A percentile compares a stretch with the other conserved stretches of the same genome.
Conservation (phyloP, 1,140 invertebrate species). For the Akabosia matsudoensis region DNA sequence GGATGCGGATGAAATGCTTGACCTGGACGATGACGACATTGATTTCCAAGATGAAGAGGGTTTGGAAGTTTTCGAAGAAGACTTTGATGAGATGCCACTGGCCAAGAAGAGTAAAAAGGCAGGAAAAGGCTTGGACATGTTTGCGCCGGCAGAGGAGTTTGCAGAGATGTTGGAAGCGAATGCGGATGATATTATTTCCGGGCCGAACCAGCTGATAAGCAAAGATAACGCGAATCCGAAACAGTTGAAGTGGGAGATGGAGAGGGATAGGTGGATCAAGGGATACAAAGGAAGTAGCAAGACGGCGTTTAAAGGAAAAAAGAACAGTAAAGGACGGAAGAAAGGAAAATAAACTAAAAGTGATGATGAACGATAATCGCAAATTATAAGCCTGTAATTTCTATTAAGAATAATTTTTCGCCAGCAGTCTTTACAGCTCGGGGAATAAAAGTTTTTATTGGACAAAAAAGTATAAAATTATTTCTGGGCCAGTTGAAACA, state of each 20-base stretch:
- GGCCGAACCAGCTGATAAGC: conserved; percentile 45
- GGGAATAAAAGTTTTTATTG: too few relatives aligned
- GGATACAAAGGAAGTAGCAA: conserved; percentile 28
- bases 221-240: conserved; percentile 45
- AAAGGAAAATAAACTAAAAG: background rate
- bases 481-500: too few relatives aligned
- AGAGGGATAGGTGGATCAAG: conserved; percentile 45
- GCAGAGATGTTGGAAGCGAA: conserved; percentile 44
- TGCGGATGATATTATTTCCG: conserved; percentile 28
- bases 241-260: conserved; percentile 48
- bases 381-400: too few relatives aligned
- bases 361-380: background rate
- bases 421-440: too few relatives aligned
- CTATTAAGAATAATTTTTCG: too few relatives aligned
- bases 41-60: conserved; percentile 33
- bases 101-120: background rate
- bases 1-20: conserved; percentile 50
- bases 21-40: conserved; percentile 49
- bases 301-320: background rate
- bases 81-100: background rate
- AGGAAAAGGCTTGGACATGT: conserved; percentile 36
- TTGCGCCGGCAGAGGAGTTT: conserved; percentile 49
- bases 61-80: conserved; percentile 5
- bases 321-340: background rate
- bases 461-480: too few relatives aligned